These are phyloP conservation scores for Manis crassicaudata DNA, from an alignment of 2,797 vertebrate genomes.

Conservation along the genomic window DNA sequence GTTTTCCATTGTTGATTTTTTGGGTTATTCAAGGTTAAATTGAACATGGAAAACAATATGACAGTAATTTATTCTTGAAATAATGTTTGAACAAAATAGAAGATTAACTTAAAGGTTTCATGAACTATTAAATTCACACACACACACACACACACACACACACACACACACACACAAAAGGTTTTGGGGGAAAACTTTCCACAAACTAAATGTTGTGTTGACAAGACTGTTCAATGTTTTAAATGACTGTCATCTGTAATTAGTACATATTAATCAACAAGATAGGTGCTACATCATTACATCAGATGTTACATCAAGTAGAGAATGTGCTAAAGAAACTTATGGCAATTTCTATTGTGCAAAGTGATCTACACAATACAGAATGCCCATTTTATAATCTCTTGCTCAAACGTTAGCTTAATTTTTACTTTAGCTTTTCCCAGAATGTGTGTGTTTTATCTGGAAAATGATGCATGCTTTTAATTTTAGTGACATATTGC, in stretches of 20 bases:
- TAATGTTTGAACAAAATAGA: background rate
- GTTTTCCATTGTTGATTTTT: background rate
- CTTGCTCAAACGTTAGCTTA: slow-evolving; percentile 33
- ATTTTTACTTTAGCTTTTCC: background rate
- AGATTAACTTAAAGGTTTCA: background rate
- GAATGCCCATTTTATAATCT: background rate
- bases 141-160: background rate
- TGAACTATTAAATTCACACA: background rate
- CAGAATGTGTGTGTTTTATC: background rate
- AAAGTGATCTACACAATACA: background rate
- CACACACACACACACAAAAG: background rate
- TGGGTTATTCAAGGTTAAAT: background rate
- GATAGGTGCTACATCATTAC: background rate
- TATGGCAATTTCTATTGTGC: slow-evolving; percentile 6
- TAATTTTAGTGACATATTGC: slow-evolving; percentile 14
- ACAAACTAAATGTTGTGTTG: background rate
- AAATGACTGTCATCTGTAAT: slow-evolving; percentile 38
- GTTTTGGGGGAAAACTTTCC: background rate
- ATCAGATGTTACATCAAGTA: slow-evolving; percentile 18
- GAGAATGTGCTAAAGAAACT: slow-evolving; percentile 51
- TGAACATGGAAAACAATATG: background rate
- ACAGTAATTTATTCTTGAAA: background rate
- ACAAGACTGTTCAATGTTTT: background rate
- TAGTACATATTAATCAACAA: slow-evolving; percentile 23
- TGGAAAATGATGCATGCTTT: slow-evolving; percentile 32